Percentiles rank a stretch among this genome's conserved stretches.
Conservation (phyloP, 1,140 invertebrate genomes). For the Apis cerana region DNA sequence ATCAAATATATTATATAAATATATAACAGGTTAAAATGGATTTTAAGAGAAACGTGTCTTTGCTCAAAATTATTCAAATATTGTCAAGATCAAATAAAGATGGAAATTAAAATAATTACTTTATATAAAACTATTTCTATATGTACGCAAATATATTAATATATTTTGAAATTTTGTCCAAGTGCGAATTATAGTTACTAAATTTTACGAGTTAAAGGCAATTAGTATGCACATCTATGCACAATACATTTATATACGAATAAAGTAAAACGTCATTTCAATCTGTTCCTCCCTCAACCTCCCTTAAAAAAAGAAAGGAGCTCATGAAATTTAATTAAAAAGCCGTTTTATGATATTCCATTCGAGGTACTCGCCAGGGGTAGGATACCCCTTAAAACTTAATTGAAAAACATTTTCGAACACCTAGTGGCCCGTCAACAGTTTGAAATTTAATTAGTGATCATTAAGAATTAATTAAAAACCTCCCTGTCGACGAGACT, state of each 20-base stretch:
- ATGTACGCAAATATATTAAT: no score
- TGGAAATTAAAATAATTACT: no score
- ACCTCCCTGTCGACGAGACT: not conserved
- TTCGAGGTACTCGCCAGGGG: no score
- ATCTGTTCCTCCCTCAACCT: not conserved
- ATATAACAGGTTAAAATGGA: no score
- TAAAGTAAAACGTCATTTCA: not conserved
- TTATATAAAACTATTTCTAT: no score
- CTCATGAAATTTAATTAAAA: conserved; percentile 26
- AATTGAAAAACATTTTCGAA: conserved; percentile 27
- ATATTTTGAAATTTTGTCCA: not conserved
- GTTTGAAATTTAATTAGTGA: conserved; percentile 41
- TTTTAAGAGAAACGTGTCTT: no score
- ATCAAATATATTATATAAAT: no score
- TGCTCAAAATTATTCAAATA: no score
- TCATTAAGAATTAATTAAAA: conserved; percentile 22
- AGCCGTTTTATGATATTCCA: not conserved
- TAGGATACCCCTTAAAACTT: conserved; percentile 5
- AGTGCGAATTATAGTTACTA: not conserved
- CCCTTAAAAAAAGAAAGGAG: not conserved
- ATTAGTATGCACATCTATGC: not conserved
- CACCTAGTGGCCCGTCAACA: not conserved
- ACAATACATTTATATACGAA: not conserved
- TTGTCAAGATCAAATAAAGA: no score
- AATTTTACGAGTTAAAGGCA: not conserved